These are phyloP conservation scores for Nipponacmea schrenckii DNA, from an alignment of 2,888 invertebrate genomes.

Conservation along the genomic window DNA sequence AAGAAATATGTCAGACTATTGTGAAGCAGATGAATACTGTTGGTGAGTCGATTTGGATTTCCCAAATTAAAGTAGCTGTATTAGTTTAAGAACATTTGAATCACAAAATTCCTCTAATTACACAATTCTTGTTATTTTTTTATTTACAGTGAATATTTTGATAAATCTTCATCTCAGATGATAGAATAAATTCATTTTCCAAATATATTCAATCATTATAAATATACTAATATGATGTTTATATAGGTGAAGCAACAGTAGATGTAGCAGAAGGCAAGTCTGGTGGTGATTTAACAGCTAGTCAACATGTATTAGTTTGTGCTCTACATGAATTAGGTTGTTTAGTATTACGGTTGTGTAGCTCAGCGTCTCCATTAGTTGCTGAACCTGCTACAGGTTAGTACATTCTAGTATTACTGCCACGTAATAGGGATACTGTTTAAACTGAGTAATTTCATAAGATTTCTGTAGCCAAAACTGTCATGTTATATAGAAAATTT, in stretches of 20 bases:
- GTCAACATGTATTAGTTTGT: conserved; percentile 74
- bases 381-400: conserved; percentile 85
- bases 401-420: conserved; percentile 31
- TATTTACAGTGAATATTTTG: too few relatives aligned
- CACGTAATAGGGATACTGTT: not conserved
- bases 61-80: not conserved
- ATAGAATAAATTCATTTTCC: too few relatives aligned
- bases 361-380: conserved; percentile 89
- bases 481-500: too few relatives aligned
- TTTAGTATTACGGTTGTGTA: conserved; percentile 89
- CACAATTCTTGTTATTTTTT: not conserved
- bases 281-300: conserved; percentile 52
- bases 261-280: conserved; percentile 50
- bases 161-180: too few relatives aligned
- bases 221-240: not conserved
- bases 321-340: conserved; percentile 94
- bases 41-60: conserved; percentile 40
- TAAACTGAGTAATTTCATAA: not conserved
- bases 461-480: too few relatives aligned
- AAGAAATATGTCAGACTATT: conserved; percentile 90
- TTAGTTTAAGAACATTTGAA: not conserved
- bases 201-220: too few relatives aligned
- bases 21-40: conserved; percentile 88
- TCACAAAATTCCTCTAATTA: not conserved
- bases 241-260: conserved; percentile 55